Conservation (phyloP, 1,140 invertebrate genomes). For the Pentalonia nigronervosa region DNA sequence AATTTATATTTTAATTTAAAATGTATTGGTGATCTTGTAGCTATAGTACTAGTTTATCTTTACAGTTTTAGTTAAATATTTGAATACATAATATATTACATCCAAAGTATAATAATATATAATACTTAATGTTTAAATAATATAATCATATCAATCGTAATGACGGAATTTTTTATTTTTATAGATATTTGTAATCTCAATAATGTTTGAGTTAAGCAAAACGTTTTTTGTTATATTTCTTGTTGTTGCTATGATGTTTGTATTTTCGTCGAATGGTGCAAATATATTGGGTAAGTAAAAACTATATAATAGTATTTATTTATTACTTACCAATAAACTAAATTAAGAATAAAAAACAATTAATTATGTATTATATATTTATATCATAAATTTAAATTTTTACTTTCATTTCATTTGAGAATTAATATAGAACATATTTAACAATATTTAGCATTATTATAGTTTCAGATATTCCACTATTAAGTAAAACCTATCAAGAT, state of each 20-base stretch:
- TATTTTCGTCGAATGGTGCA: background rate
- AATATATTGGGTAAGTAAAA: background rate
- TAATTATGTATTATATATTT: background rate
- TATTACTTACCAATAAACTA: background rate
- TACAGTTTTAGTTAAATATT: too few relatives aligned
- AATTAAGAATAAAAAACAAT: background rate
- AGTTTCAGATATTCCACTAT: too few relatives aligned
- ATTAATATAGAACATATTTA: background rate
- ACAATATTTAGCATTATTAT: background rate
- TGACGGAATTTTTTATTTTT: background rate
- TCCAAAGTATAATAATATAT: too few relatives aligned
- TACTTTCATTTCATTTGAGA: background rate
- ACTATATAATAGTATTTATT: background rate
- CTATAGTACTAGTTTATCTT: too few relatives aligned
- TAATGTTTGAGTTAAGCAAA: background rate
- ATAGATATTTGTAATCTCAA: background rate
- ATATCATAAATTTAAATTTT: background rate
- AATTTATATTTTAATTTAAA: too few relatives aligned
- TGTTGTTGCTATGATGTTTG: background rate
- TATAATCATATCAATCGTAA: background rate
- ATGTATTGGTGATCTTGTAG: too few relatives aligned
- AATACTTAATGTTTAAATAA: background rate
- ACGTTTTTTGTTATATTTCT: background rate
- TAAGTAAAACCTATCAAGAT: too few relatives aligned
- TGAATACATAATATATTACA: too few relatives aligned